Percentiles rank a stretch among this genome's conserved stretches.
These are phyloP conservation scores for Eucera pruinosa DNA, from an alignment of 2,888 invertebrate genomes.

Conservation along the genomic window DNA sequence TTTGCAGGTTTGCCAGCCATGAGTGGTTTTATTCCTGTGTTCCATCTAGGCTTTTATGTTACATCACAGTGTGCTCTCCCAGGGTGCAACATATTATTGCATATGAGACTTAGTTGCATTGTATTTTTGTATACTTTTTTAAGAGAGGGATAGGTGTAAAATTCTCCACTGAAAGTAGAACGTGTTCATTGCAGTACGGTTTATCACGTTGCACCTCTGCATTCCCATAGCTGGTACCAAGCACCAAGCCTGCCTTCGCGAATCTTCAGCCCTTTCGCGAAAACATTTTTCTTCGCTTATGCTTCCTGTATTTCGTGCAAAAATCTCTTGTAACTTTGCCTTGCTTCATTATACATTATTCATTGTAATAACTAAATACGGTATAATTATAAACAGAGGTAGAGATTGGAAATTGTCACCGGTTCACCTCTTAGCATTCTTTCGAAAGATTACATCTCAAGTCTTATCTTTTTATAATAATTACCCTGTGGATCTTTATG, in stretches of 20 bases:
- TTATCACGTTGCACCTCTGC: too few species aligned
- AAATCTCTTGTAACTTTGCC: neutral
- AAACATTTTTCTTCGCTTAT: too few species aligned
- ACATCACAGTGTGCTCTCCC: conserved; percentile 64
- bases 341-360: too few species aligned
- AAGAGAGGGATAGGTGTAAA: conserved; percentile 49
- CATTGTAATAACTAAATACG: neutral
- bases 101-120: conserved; percentile 63
- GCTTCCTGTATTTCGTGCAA: too few species aligned
- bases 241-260: too few species aligned
- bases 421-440: conserved; percentile 8
- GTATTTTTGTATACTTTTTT: conserved; percentile 13
- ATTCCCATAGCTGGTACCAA: too few species aligned
- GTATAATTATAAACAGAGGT: neutral
- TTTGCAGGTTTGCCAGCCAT: conserved; percentile 68
- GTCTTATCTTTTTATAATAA: too few species aligned
- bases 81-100: conserved; percentile 61
- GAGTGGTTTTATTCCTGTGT: conserved; percentile 67
- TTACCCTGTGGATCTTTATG: too few species aligned
- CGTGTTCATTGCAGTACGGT: neutral
- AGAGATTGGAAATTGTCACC: conserved; percentile 3
- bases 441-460: neutral
- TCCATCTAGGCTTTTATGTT: conserved; percentile 62
- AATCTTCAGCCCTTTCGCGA: too few species aligned
- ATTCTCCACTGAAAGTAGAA: neutral